Percentiles rank a stretch among this genome's conserved stretches.
Conservation (phyloP, 2,797 vertebrate species). For the Channallabes apus region DNA sequence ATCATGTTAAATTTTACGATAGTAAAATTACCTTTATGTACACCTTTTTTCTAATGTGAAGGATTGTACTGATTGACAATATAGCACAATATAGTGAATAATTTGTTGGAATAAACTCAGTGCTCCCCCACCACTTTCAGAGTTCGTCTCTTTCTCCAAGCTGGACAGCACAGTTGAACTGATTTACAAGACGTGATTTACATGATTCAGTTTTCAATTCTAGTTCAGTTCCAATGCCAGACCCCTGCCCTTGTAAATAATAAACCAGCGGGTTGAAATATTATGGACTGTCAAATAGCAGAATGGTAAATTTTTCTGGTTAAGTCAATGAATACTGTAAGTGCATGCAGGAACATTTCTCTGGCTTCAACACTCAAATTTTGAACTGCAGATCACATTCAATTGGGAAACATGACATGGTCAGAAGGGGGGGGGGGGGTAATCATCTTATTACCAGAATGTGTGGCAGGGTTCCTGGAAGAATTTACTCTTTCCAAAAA, state of each 20-base stretch:
- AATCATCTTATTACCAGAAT: slow-evolving; percentile 42
- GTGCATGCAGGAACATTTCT: slow-evolving; percentile 12
- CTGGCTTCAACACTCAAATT: neutral
- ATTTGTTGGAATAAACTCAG: neutral
- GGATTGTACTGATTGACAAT: neutral
- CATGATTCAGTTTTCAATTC: slow-evolving; percentile 3
- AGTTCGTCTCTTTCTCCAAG: neutral
- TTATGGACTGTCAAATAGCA: slow-evolving; percentile 29
- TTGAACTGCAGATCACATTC: slow-evolving; percentile 35
- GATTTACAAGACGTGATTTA: slow-evolving; percentile 5
- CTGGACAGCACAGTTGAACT: neutral
- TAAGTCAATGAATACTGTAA: slow-evolving; percentile 35
- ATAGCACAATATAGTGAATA: neutral
- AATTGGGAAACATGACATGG: slow-evolving; percentile 10
- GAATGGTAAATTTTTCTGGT: slow-evolving; percentile 21
- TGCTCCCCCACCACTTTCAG: neutral
- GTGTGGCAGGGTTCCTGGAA: slow-evolving; percentile 32
- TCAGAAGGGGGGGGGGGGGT: slow-evolving; percentile 10
- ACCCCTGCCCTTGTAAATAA: neutral
- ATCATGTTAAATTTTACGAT: slow-evolving; percentile 12
- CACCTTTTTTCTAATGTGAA: slow-evolving; percentile 7
- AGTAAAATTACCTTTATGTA: slow-evolving; percentile 19
- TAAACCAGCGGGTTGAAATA: slow-evolving; percentile 27
- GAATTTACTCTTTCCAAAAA: neutral
- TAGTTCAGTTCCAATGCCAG: neutral